These are phyloP conservation scores for Diachasmimorpha longicaudata DNA, from an alignment of 1,140 invertebrate genomes.

Conservation along the genomic window DNA sequence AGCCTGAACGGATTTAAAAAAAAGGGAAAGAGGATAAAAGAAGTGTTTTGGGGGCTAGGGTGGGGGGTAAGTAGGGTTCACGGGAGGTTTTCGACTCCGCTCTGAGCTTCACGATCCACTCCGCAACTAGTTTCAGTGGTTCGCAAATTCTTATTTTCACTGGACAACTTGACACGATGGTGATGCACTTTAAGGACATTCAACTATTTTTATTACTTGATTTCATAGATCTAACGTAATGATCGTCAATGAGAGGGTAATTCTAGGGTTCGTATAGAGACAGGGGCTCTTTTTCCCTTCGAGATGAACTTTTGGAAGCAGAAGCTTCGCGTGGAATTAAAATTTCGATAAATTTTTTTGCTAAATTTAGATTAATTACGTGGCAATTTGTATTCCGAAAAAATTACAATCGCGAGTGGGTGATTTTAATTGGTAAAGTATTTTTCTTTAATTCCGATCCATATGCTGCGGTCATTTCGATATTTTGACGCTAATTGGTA, in stretches of 20 bases:
- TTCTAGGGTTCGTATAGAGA: too few relatives aligned
- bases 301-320: too few relatives aligned
- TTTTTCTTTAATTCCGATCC: neutral
- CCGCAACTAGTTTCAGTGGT: conserved; percentile 60
- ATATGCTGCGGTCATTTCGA: neutral
- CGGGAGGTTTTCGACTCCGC: conserved; percentile 63
- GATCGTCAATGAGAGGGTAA: too few relatives aligned
- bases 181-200: neutral
- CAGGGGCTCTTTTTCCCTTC: too few relatives aligned
- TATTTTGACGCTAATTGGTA: neutral
- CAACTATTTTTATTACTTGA: neutral
- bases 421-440: neutral
- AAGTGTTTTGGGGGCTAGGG: conserved; percentile 25
- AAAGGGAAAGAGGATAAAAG: conserved; percentile 24
- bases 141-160: conserved; percentile 52
- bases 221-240: too few relatives aligned
- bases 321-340: too few relatives aligned
- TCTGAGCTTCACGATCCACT: conserved; percentile 29
- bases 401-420: neutral
- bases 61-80: conserved; percentile 65
- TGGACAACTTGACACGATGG: neutral
- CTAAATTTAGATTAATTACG: too few relatives aligned
- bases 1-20: conserved; percentile 36
- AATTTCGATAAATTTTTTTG: too few relatives aligned
- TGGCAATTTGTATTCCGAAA: neutral